phyloP scores from a whole-genome alignment of 92 coral and sea anemone genomes.

The Umimayanthus kanabou region DNA sequence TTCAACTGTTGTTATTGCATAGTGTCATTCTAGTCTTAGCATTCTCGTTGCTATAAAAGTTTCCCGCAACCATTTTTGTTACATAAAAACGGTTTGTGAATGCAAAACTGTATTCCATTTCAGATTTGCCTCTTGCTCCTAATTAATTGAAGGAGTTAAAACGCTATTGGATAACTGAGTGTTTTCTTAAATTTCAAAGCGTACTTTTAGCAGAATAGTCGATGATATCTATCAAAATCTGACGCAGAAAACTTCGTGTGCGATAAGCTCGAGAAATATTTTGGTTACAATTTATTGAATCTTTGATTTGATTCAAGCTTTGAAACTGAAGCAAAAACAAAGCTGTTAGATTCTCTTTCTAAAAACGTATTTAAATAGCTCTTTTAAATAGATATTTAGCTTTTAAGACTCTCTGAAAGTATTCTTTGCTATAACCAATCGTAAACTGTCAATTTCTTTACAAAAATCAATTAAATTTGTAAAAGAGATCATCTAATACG shows the following conservation, averaged over 20 bases:
- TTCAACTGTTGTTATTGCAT: constrained; percentile 2
- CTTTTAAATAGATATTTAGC: too few relatives aligned
- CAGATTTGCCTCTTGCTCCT: not conserved
- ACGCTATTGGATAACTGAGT: not conserved
- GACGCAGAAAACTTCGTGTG: not conserved
- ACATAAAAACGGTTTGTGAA: too few relatives aligned
- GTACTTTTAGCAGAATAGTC: not conserved
- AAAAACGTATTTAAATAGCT: too few relatives aligned
- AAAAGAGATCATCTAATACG: not conserved
- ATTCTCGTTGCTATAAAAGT: not conserved
- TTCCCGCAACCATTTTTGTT: not conserved
- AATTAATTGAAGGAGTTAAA: not conserved
- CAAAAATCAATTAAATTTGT: not conserved
- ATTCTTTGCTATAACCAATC: not conserved
- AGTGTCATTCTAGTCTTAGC: not conserved
- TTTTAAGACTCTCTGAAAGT: not conserved
- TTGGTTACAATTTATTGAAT: not conserved
- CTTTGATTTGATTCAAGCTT: too few relatives aligned
- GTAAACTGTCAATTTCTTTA: not conserved
- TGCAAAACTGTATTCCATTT: too few relatives aligned
- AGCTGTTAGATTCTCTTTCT: not conserved
- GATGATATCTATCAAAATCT: not conserved
- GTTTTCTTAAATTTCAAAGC: not conserved
- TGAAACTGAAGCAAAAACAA: too few relatives aligned
- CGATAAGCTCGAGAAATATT: not conserved